phyloP scores from a whole-genome alignment of 2,888 invertebrate genomes.

The Cheilosia vernalis region DNA sequence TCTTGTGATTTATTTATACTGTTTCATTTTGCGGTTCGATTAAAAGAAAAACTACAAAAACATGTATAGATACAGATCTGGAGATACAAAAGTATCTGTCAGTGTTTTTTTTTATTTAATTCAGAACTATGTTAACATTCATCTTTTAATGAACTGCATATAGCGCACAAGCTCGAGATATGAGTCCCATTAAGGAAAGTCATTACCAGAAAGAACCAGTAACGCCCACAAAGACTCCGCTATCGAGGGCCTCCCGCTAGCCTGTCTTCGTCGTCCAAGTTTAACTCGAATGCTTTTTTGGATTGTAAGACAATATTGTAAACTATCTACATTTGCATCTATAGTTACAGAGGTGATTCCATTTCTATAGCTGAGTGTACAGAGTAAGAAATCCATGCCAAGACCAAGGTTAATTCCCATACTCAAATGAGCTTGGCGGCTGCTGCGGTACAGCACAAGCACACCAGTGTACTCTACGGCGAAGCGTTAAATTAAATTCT shows the following conservation, averaged over 20 bases:
- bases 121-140: slow-evolving; percentile 65
- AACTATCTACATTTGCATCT: slow-evolving; percentile 50
- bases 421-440: slow-evolving; percentile 36
- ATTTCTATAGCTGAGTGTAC: slow-evolving; percentile 22
- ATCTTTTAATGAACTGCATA: slow-evolving; percentile 71
- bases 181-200: slow-evolving; percentile 71
- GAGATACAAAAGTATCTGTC: slow-evolving; percentile 35
- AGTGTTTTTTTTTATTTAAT: slow-evolving; percentile 13
- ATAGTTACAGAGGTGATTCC: slow-evolving; percentile 47
- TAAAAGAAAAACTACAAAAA: slow-evolving; percentile 36
- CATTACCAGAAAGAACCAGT: slow-evolving; percentile 70
- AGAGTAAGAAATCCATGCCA: slow-evolving; percentile 72
- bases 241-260: neutral
- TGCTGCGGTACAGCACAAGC: slow-evolving; percentile 46
- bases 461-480: slow-evolving; percentile 19
- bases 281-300: slow-evolving; percentile 1
- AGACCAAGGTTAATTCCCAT: slow-evolving; percentile 75
- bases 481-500: slow-evolving; percentile 64
- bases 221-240: slow-evolving; percentile 54
- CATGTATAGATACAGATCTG: slow-evolving; percentile 48
- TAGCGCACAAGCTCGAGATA: slow-evolving; percentile 54
- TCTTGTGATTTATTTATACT: slow-evolving; percentile 61
- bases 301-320: slow-evolving; percentile 65
- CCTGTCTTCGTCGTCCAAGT: neutral
- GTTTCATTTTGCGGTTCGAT: slow-evolving; percentile 67